These are phyloP conservation scores for Conomelus anceps DNA, from an alignment of 2,888 invertebrate species.

Conservation along the genomic window DNA sequence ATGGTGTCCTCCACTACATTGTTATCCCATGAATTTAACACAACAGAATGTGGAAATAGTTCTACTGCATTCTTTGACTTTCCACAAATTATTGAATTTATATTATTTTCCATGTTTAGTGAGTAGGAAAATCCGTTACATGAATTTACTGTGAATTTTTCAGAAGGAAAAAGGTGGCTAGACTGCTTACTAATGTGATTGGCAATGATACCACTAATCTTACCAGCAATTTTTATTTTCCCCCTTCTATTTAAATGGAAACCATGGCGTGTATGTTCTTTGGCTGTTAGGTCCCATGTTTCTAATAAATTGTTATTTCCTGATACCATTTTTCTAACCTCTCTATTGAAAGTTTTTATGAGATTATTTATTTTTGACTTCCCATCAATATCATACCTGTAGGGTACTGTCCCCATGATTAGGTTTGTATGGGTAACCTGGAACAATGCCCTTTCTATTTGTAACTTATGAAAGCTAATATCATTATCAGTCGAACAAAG, in stretches of 20 bases:
- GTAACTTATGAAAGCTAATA: neutral
- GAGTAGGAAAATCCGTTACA: no score
- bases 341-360: neutral
- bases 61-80: no score
- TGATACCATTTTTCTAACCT: neutral
- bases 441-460: neutral
- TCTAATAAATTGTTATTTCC: neutral
- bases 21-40: no score
- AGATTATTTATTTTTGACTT: neutral
- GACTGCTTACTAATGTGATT: no score
- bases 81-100: no score
- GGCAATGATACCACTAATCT: neutral
- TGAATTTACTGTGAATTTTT: no score
- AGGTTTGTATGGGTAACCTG: neutral
- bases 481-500: neutral
- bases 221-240: neutral
- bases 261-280: neutral
- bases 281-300: neutral
- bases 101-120: no score
- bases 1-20: no score
- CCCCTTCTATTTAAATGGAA: neutral
- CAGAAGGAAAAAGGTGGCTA: no score
- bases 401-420: neutral
- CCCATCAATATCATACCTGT: neutral
- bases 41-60: no score